phyloP scores from a whole-genome alignment of 2,797 vertebrate genomes.

The Hafferia zeledoni region DNA sequence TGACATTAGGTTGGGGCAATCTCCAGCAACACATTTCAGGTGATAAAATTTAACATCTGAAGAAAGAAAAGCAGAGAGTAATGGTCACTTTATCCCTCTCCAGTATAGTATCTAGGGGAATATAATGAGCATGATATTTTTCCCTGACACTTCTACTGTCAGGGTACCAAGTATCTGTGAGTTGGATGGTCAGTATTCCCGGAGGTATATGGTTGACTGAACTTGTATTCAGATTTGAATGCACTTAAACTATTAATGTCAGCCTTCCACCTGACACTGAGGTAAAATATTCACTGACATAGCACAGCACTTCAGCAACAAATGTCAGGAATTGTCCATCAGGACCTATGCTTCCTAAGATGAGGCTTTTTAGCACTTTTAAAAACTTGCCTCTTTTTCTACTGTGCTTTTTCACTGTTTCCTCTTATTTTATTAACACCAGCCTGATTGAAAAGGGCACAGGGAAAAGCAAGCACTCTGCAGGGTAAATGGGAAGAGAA shows the following conservation, averaged over 20 bases:
- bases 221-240: background rate
- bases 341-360: background rate
- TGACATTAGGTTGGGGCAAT: background rate
- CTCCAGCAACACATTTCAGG: background rate
- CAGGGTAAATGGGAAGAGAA: slow-evolving; percentile 1
- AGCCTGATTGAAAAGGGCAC: slow-evolving; percentile 10
- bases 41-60: background rate
- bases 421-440: background rate
- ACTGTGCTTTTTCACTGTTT: slow-evolving; percentile 1
- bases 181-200: background rate
- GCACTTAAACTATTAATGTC: background rate
- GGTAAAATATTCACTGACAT: background rate
- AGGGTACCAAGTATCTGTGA: background rate
- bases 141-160: background rate
- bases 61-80: background rate
- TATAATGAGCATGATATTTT: background rate
- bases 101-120: background rate
- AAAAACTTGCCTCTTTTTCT: background rate
- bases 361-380: background rate
- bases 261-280: background rate
- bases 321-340: background rate
- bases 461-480: background rate
- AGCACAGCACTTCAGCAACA: background rate
- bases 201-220: background rate
- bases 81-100: background rate